Evolutionary conservation across 2,888 invertebrate genomes (phyloP).

Genomic region (Pachycephus smyrnensis): DNA sequence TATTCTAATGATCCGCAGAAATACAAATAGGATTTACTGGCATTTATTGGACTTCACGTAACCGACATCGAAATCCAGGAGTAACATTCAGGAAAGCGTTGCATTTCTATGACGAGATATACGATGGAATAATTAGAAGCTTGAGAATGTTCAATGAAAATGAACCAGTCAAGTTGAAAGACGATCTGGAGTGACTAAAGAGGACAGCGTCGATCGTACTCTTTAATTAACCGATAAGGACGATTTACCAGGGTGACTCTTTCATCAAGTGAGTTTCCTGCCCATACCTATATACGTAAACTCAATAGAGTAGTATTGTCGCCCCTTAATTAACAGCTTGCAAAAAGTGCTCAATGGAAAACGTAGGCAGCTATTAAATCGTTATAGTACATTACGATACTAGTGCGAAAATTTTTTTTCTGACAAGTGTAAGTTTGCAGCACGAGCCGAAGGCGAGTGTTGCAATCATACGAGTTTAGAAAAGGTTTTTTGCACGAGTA

Average conservation of each 20-base stretch:
- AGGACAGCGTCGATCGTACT: background rate
- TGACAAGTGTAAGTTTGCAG: too few relatives aligned
- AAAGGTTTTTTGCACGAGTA: too few relatives aligned
- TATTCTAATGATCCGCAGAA: background rate
- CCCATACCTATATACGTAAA: background rate
- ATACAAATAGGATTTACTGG: background rate
- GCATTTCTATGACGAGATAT: background rate
- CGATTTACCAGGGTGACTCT: background rate
- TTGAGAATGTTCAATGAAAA: background rate
- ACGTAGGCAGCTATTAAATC: background rate
- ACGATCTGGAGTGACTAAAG: background rate
- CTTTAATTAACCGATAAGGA: conserved; percentile 7
- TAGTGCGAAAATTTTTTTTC: too few relatives aligned
- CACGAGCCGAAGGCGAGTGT: too few relatives aligned
- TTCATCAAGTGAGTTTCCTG: background rate
- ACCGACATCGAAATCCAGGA: background rate
- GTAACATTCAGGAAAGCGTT: background rate
- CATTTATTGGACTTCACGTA: background rate
- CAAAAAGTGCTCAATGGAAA: background rate
- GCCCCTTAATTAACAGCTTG: background rate
- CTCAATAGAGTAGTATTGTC: background rate
- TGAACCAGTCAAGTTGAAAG: background rate
- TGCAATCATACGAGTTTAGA: too few relatives aligned
- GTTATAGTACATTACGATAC: too few relatives aligned
- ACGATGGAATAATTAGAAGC: background rate